Base-by-base conservation (phyloP, 2,888 invertebrate genomes). In the Epicampocera succincta region DNA sequence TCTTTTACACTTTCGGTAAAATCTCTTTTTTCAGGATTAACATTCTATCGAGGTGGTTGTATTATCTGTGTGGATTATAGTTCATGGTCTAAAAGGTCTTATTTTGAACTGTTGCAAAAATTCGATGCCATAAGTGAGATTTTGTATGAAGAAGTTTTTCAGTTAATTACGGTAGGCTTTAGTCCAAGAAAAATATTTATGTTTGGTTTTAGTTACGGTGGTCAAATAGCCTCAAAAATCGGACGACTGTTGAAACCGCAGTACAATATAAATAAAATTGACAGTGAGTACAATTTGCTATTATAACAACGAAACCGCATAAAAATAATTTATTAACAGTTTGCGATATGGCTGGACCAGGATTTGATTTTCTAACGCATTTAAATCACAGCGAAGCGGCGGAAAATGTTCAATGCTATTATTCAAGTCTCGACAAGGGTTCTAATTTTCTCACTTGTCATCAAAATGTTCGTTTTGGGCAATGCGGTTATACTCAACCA, bases 171-270 rank as follows among this genome's bases (percentile, higher is more conserved):
- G n/a, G 84, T 86, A 58, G 90, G 90, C 2, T 85, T 91, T 2
- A 84, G 88, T 66, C 86, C 88, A 2, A 84, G 79, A 5, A 85
- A 85, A 9, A 87, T 86, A 0, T 90, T 86, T 63, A 87, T 91
- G 84, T 91, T 90, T 85, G 91, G 91, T n/a, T 91, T 91, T 54
- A 90, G 90, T 71, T 89, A 88, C 76, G 91, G 91, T 13, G 91
- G 90, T 0, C 90, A 90, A 82, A 58, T 91, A 29, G 90, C 89
- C 0, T 87, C 88, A 0, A 86, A 87, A 17, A 87, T 90, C 3
- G 91, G 90, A 0, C 86, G 86, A 3, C 76, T 83, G 0, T 77
- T 90, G 33, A 86, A 86, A 5, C 84, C 86, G 1, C 68, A 75
- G 3, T 80, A 87, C 50, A 76, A 84, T 3, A 83, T 91, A 6